phyloP scores from a whole-genome alignment of 1,140 invertebrate genomes.

The Diachasmimorpha longicaudata region DNA sequence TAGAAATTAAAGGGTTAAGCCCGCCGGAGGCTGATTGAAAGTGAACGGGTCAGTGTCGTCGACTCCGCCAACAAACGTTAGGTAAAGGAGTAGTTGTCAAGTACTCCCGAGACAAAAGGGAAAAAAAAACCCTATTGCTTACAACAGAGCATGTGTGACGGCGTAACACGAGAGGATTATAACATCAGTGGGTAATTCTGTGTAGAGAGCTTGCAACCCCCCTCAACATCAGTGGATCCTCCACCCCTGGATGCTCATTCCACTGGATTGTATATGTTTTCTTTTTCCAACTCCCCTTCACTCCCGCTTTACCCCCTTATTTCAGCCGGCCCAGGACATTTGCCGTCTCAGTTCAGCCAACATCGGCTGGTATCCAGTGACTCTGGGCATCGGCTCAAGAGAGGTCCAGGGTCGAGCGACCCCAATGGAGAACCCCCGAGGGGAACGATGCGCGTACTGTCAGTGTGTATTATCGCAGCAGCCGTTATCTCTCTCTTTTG shows the following conservation, averaged over 20 bases:
- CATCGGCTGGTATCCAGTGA: not conserved
- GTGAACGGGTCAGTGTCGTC: constrained; percentile 11
- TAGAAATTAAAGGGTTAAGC: not conserved
- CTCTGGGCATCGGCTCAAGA: constrained; percentile 6
- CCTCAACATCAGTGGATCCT: constrained; percentile 2
- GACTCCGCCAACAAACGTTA: not conserved
- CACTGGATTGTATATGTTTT: constrained; percentile 47
- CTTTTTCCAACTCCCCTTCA: constrained; percentile 7
- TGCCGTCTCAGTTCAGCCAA: constrained; percentile 3
- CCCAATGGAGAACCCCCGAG: constrained; percentile 33
- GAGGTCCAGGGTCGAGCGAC: constrained; percentile 23
- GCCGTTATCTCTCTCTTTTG: constrained; percentile 17
- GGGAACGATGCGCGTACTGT: constrained; percentile 52
- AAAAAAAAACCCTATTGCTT: constrained; percentile 49
- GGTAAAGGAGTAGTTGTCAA: constrained; percentile 10
- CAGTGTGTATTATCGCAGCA: constrained; percentile 58
- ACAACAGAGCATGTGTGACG: constrained; percentile 55
- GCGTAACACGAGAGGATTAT: constrained; percentile 64
- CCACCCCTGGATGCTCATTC: constrained; percentile 45
- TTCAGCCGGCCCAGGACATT: not conserved
- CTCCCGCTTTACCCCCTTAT: not conserved
- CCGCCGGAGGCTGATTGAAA: constrained; percentile 23
- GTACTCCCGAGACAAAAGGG: constrained; percentile 5
- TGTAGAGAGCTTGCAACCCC: constrained; percentile 34
- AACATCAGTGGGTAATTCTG: constrained; percentile 61